These are phyloP conservation scores for Hyaena hyaena DNA, from an alignment of 2,113 vertebrate species.

Conservation along the genomic window DNA sequence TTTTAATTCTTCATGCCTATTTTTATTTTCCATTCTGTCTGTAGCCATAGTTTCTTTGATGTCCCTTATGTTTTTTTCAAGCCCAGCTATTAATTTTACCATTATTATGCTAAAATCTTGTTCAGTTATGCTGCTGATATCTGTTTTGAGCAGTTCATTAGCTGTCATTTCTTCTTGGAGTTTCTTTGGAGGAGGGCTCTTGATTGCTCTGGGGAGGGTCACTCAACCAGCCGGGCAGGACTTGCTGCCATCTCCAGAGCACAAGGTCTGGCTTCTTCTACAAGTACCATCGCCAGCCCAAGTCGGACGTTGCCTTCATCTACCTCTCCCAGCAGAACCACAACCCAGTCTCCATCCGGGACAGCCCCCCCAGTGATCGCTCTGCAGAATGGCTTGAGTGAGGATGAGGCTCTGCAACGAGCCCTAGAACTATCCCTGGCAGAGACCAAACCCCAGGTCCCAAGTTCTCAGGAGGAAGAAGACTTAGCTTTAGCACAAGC, in stretches of 20 bases:
- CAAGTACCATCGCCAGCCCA: constrained; percentile 49
- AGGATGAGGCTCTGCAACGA: constrained; percentile 96
- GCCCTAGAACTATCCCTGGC: constrained; percentile 96
- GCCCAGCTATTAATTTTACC: no score
- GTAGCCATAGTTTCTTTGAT: no score
- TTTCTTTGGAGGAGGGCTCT: no score
- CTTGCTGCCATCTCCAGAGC: constrained; percentile 83
- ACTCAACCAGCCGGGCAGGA: constrained; percentile 66
- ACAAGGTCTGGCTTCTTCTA: constrained; percentile 72
- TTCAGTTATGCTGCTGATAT: no score
- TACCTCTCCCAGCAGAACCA: constrained; percentile 68
- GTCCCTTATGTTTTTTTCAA: no score
- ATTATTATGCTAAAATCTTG: no score
- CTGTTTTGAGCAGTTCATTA: no score
- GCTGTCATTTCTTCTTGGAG: no score
- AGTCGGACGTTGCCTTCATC: constrained; percentile 54
- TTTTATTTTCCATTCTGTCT: no score
- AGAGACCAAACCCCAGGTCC: constrained; percentile 86
- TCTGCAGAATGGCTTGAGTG: constrained; percentile 89
- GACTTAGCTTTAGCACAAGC: constrained; percentile 96
- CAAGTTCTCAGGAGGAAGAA: constrained; percentile 95
- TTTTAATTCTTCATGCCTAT: no score
- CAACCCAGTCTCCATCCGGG: constrained; percentile 66
- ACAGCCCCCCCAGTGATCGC: constrained; percentile 67
- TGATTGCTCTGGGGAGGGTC: constrained; percentile 89